Evolutionary conservation across 2,888 invertebrate species (phyloP).

Genomic region (Eilema depressum): DNA sequence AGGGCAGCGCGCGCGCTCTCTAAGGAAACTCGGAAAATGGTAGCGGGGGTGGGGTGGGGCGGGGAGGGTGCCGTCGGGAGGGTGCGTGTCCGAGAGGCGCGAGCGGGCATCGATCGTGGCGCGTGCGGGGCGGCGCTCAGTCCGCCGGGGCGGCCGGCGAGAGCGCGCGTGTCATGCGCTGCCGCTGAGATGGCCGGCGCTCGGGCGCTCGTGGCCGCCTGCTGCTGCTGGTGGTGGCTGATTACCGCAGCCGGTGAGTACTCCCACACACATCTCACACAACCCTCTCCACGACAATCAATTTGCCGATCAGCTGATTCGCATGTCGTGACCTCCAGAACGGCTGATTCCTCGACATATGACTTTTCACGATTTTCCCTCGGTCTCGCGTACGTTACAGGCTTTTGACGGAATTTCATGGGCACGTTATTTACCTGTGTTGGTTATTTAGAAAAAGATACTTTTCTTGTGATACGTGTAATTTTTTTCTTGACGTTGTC

Average conservation of each 20-base stretch:
- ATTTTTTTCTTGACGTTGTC: background rate
- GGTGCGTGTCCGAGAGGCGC: conserved; percentile 76
- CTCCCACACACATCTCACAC: conserved; percentile 34
- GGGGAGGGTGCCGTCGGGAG: conserved; percentile 66
- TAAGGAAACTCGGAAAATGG: conserved; percentile 84
- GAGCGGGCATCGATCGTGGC: conserved; percentile 75
- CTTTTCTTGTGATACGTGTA: too few species aligned
- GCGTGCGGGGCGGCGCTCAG: conserved; percentile 68
- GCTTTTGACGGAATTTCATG: conserved; percentile 62
- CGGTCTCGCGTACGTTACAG: conserved; percentile 53
- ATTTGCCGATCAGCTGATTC: conserved; percentile 73
- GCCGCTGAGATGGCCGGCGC: conserved; percentile 86
- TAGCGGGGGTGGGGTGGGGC: conserved; percentile 66
- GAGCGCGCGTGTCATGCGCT: conserved; percentile 86
- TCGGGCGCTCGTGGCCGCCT: conserved; percentile 86
- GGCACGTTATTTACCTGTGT: conserved; percentile 42
- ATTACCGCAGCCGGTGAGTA: conserved; percentile 85
- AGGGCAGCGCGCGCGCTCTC: conserved; percentile 88
- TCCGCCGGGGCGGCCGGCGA: conserved; percentile 87
- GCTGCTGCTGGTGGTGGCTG: conserved; percentile 86
- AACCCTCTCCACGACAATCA: conserved; percentile 16
- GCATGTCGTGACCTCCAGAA: conserved; percentile 49
- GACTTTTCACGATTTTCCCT: conserved; percentile 66
- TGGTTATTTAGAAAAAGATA: conserved; percentile 33
- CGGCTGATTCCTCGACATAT: conserved; percentile 57